Evolutionary conservation across 2,797 vertebrate species (phyloP), one percentile per base, ranked within the genome.

Genomic region (Pseudopleuronectes americanus): DNA sequence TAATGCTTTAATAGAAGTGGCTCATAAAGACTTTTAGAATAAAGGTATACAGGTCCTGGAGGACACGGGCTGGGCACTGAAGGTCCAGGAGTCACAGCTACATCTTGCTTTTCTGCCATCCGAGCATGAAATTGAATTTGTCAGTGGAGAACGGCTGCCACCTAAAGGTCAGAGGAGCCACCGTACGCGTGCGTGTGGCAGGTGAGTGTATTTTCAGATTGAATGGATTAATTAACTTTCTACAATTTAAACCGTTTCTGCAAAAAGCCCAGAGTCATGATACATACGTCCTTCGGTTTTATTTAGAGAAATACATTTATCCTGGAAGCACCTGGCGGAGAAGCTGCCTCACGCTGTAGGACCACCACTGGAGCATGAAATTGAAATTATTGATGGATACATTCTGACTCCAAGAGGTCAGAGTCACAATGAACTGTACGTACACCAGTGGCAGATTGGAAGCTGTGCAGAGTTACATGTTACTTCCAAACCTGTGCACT

Each of bases 141-240:
- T 86, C 60, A 58, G 81, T 74, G 86, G 86, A 81, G 80, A 85
- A 80, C 78, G 89, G 83, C 90, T 90, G 90, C 90, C 90, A 89
- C 86, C 90, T 90, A 84, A 88, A 88, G 92, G 90, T 84, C 77
- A 88, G 21, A 69, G 8, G 36, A n/a, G n/a, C 59, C 65, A 16
- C 67, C 16, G 23, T 47, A 53, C 22, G 8, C 19, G 49, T 68
- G 26, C 26, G 47, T 47, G 10, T 23, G 55, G 49, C 1, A 61
- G 24, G 45, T 62, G 14, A 47, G 14, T 12, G 6, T 56, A 36
- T 79, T 63, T 66, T 36, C 47, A 81, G 67, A 67, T 47, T 60
- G 52, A 48, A 56, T 7, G 48, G 2, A 64, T 3, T 47, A 23
- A 72, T 74, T 58, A 60, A 43, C 23, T 52, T 33, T 31, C 22